These are phyloP conservation scores for Macrobrachium nipponense DNA, from an alignment of 1,140 invertebrate genomes.

Conservation along the genomic window DNA sequence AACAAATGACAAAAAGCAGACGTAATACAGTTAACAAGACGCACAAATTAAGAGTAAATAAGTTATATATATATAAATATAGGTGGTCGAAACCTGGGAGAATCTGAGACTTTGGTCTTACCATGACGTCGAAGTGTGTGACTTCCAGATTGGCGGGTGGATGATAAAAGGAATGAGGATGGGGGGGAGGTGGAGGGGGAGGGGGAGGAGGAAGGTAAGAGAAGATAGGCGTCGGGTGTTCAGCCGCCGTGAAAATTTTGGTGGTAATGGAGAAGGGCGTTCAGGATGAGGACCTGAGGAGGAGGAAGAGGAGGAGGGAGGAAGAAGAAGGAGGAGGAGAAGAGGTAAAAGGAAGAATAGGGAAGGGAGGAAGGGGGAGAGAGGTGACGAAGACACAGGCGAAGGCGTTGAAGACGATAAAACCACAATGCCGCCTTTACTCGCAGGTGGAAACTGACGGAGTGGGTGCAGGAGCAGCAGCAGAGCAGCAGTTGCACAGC, in stretches of 20 bases:
- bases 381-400: conserved; percentile 13
- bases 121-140: conserved; percentile 60
- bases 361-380: too few relatives aligned
- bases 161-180: conserved; percentile 44
- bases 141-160: conserved; percentile 60
- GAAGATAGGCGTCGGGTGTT: conserved; percentile 58
- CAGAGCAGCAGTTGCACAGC: too few relatives aligned
- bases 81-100: background rate
- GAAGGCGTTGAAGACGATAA: too few relatives aligned
- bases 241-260: conserved; percentile 61
- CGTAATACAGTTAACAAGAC: too few relatives aligned
- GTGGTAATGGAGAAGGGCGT: conserved; percentile 47
- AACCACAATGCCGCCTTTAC: too few relatives aligned
- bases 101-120: conserved; percentile 12
- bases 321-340: background rate
- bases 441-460: too few relatives aligned
- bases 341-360: too few relatives aligned
- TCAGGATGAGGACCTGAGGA: conserved; percentile 43
- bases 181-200: too few relatives aligned
- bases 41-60: too few relatives aligned
- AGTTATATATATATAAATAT: too few relatives aligned
- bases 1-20: too few relatives aligned
- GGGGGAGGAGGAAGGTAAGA: conserved; percentile 57
- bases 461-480: too few relatives aligned
- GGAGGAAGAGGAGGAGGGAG: background rate